A percentile compares a stretch with the other conserved stretches of the same genome.
Conservation (phyloP, 2,797 vertebrate genomes). For the Centropyge bicolor region DNA sequence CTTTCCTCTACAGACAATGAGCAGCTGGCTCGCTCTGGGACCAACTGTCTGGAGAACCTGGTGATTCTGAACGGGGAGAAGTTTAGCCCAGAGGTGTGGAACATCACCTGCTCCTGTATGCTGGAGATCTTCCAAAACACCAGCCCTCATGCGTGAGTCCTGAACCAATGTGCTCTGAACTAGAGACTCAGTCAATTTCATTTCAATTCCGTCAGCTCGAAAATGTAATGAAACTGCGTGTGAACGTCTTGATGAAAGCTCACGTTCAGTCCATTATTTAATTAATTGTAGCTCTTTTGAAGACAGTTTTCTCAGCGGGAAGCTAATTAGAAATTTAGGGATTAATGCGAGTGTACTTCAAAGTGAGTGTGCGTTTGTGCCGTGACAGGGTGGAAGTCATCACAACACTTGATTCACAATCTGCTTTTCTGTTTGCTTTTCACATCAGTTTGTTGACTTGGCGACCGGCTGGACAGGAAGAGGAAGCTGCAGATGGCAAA, state of each 20-base stretch:
- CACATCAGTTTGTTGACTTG: constrained; percentile 92
- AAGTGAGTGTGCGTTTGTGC: not conserved
- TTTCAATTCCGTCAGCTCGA: not conserved
- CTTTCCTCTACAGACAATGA: constrained; percentile 90
- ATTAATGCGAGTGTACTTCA: not conserved
- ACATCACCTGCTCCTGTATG: constrained; percentile 94
- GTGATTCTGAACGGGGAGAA: constrained; percentile 97
- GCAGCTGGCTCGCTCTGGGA: constrained; percentile 95
- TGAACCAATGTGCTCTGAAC: not conserved
- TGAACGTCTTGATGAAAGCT: not conserved
- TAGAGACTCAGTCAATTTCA: not conserved
- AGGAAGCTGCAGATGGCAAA: constrained; percentile 90
- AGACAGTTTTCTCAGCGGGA: not conserved
- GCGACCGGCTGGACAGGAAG: constrained; percentile 94
- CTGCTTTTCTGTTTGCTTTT: constrained; percentile 40
- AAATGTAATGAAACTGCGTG: not conserved
- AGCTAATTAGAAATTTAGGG: not conserved
- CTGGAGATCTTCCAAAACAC: constrained; percentile 97
- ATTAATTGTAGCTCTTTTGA: not conserved
- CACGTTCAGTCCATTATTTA: not conserved
- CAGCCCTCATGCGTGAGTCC: constrained; percentile 93
- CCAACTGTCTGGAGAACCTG: constrained; percentile 96
- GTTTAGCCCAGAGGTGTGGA: constrained; percentile 94
- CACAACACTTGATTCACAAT: constrained; percentile 15
- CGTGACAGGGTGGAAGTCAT: constrained; percentile 15